Evolutionary conservation across 2,797 vertebrate species (phyloP).

Genomic region (Thaleichthys pacificus): DNA sequence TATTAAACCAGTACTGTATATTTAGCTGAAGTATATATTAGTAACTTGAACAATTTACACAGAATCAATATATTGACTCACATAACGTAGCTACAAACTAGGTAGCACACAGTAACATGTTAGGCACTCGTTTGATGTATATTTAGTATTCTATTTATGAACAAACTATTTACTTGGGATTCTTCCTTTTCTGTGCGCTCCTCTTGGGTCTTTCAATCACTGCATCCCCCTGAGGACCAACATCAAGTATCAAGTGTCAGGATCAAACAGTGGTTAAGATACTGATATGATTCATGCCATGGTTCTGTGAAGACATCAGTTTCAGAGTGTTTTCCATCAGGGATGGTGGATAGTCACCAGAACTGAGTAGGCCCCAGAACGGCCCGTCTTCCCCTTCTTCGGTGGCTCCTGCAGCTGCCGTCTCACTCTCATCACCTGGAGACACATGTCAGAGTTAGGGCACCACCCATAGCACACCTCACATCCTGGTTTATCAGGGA

Average conservation of each 20-base stretch:
- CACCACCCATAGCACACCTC: neutral
- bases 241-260: neutral
- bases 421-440: conserved; percentile 63
- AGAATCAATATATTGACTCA: neutral
- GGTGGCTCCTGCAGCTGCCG: conserved; percentile 60
- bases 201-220: conserved; percentile 37
- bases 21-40: neutral
- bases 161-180: conserved; percentile 17
- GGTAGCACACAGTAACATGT: neutral
- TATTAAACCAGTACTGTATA: neutral
- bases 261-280: neutral
- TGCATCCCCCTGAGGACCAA: conserved; percentile 55
- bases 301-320: neutral
- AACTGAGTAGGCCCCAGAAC: conserved; percentile 62
- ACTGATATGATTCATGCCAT: neutral
- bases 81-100: neutral
- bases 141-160: neutral
- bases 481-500: neutral
- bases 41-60: conserved; percentile 1
- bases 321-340: neutral
- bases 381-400: conserved; percentile 51
- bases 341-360: conserved; percentile 31
- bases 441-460: neutral
- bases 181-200: conserved; percentile 37
- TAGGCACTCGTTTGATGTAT: neutral